Base-by-base conservation (phyloP, 1,140 invertebrate species). In the Plutomurus gul region DNA sequence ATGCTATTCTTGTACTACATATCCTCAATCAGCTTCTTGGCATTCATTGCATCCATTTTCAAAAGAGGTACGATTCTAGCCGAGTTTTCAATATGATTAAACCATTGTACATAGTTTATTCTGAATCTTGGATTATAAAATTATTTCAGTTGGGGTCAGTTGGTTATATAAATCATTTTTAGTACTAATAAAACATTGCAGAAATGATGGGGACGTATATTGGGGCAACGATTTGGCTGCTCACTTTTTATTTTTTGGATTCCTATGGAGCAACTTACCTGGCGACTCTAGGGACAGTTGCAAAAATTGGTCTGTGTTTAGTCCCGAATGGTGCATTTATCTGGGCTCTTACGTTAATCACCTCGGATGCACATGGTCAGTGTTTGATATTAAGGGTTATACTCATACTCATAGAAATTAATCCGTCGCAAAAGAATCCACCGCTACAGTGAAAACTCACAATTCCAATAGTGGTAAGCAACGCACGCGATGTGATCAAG, bases 251-350 rank as follows among this genome's bases (percentile, higher is more conserved):
- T 43, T 74, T 60, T 51, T 22, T 46, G 13, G 65, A 76, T 30
- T 39, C 72, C 60, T 76, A 25, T n/a, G 56, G 56, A 6, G 6
- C 49, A 0, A n/a, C 25, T 16, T 75, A 43, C n/a, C 25, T 47
- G 0, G 40, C 20, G 36, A 11, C 11, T 11, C 30, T 22, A 6
- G 16, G 13, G 20, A 30, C 16, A 7, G 46, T 71, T 49, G 13
- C 20, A 4, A 78, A 72, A 8, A 11, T 47, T 10, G 13, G 37
- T 3, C 36, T 73, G 60, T 79, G 51, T 47, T 36, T 81, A 13
- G 65, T 73, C 18, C 79, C 79, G 4, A 81, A 77, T 37, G 46
- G 56, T 7, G 74, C 56, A n/a, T 27, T 81, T 27, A 36, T 76
- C 65, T 75, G 40, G 74, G 43, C 56, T 0, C 27, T 65, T 0